Evolutionary conservation across 2,888 invertebrate species (phyloP), one percentile per base, ranked within the genome.

Genomic region (Notodonta ziczac): DNA sequence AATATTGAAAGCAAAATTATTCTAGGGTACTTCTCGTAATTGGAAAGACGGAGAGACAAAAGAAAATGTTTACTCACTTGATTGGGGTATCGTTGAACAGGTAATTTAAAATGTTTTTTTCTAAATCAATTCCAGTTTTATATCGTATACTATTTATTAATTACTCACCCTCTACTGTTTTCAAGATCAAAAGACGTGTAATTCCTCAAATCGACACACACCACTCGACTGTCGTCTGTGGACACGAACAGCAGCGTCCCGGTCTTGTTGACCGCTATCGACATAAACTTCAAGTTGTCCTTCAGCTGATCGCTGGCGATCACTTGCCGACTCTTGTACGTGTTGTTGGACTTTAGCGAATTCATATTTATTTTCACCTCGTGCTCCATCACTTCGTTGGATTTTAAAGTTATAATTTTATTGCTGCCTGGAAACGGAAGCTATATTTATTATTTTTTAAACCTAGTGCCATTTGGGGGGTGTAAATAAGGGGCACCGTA

Each of bases 121-220:
- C 1, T 24, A 24, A 24, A 24, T 24, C 2, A 24, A 24, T 24
- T 24, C 24, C 24, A 2, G 2, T 24, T 24, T 2, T 24, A 24
- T 24, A 24, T 24, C 24, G 2, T 24, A 24, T 24, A 24, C 24
- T 24, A 24, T 24, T 24, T 24, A 24, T 24, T 24, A 24, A 24
- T 44, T 59, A 83, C 90, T 84, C 63, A 94, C 94, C 94, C 94
- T 67, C 94, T 82, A 14, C 87, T 75, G 74, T 94, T 94, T 64
- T 92, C 91, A 66, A 94, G 70, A 67, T 93, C 89, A 62, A 91
- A 90, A 2, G 87, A 78, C 0, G 81, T 70, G 56, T 87, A 80
- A n/a, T 82, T 93, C 65, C 89, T 89, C 67, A 94, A 71, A 75
- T 92, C 90, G 2, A 93, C 77, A 55, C 91, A 89, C 0, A 93